Conservation (phyloP, 2,797 vertebrate genomes). For the Balearica regulorum region DNA sequence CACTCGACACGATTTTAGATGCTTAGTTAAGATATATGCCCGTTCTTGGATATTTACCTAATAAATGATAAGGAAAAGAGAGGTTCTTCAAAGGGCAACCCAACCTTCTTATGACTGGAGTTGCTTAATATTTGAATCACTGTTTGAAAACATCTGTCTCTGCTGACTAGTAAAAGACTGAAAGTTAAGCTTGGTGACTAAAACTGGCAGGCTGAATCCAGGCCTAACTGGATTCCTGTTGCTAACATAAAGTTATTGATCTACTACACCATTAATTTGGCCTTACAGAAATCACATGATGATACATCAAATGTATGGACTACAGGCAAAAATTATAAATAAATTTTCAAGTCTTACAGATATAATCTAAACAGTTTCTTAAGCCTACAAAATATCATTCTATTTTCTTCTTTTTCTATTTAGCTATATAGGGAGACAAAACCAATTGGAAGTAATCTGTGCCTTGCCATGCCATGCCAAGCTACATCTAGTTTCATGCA, state of each 20-base stretch:
- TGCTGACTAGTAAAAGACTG: neutral
- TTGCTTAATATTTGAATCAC: neutral
- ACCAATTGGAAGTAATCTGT: neutral
- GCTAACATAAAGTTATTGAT: neutral
- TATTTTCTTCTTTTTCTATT: neutral
- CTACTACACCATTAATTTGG: neutral
- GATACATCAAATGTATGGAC: neutral
- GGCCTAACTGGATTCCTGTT: neutral
- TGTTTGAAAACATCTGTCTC: neutral
- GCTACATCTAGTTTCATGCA: neutral
- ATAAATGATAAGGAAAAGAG: neutral
- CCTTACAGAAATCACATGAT: neutral
- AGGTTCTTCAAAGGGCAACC: neutral
- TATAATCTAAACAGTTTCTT: neutral
- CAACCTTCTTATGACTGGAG: neutral
- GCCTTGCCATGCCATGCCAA: neutral
- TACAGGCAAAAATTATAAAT: neutral
- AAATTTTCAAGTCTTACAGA: neutral
- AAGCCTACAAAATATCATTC: neutral
- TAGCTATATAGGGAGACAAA: neutral
- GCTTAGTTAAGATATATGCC: neutral
- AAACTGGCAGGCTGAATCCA: neutral
- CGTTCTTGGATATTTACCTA: neutral
- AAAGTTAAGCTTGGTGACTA: neutral
- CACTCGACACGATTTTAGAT: neutral